Evolutionary conservation across 2,888 invertebrate genomes (phyloP).

Genomic region (Cinara cedri): DNA sequence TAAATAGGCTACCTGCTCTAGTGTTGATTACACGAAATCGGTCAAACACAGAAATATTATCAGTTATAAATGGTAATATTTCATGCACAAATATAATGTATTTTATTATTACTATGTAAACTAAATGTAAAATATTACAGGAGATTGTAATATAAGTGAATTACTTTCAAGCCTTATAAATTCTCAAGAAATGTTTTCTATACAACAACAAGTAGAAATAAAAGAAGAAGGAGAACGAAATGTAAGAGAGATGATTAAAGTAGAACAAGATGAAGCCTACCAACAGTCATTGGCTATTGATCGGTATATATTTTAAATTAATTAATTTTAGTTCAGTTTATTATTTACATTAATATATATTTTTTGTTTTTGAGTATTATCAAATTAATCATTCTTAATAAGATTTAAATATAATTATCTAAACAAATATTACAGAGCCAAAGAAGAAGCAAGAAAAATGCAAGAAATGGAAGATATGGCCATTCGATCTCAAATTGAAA

Average conservation of each 20-base stretch:
- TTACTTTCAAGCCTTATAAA: constrained; percentile 80
- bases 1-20: constrained; percentile 86
- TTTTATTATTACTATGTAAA: background rate
- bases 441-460: constrained; percentile 82
- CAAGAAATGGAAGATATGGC: constrained; percentile 77
- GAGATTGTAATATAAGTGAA: constrained; percentile 88
- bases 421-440: constrained; percentile 74
- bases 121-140: constrained; percentile 62
- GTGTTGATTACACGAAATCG: constrained; percentile 87
- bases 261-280: constrained; percentile 93
- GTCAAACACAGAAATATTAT: constrained; percentile 87
- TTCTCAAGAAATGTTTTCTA: constrained; percentile 81
- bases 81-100: background rate
- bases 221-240: constrained; percentile 86
- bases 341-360: too few species aligned
- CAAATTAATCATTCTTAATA: background rate
- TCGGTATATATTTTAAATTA: constrained; percentile 65
- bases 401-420: too few species aligned
- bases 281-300: constrained; percentile 86
- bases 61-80: constrained; percentile 81
- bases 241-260: constrained; percentile 85
- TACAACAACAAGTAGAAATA: constrained; percentile 79
- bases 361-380: background rate
- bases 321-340: too few species aligned
- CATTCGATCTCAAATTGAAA: constrained; percentile 76